Base-by-base conservation (phyloP, 2,113 vertebrate genomes). In the Heloderma charlesbogerti region DNA sequence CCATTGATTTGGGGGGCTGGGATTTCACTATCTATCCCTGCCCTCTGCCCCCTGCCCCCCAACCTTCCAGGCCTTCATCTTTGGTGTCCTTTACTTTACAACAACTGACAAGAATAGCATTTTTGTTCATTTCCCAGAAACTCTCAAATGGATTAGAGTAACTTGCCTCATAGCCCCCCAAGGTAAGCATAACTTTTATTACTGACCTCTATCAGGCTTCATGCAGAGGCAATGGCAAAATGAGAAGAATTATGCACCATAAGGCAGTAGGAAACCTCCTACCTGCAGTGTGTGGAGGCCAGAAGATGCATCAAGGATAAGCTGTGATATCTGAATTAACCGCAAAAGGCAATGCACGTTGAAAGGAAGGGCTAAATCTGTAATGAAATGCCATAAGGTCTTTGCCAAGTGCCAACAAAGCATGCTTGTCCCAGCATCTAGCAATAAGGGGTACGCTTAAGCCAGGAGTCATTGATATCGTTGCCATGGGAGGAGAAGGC, bases 111-210 rank as follows among this genome's bases (percentile, higher is more conserved):
- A 94, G 3, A 92, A 9, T n/a, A 86, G 0, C 16, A 40, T 7
- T 95, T 92, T 88, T 87, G 25, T 92, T 90, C 89, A 79, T 89
- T 91, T 92, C 81, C 67, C 75, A 71, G 88, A 94, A 92, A 83
- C 87, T 74, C 87, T 80, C 34, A 75, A 27, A 16, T 54, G 69
- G 91, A 92, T 81, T 94, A 45, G 77, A 83, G 79, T 92, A 96
- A 94, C 89, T 89, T 81, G 89, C 84, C 1, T n/a, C 6, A 1
- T 48, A 77, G 88, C 92, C 84, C 51, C 72, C 51, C 63, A 16
- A 40, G 60, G 82, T 20, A 82, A 37, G 2, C 67, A 93, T 94
- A 74, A 89, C 25, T 94, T 93, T 95, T 92, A 94, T 69, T 45
- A 72, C 45, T 90, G 71, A 92, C 66, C 57, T 78, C 40, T 93